A percentile compares a stretch with the other conserved stretches of the same genome.
Conservation (phyloP, 2,113 vertebrate species). For the Chascanopsetta lugubris region DNA sequence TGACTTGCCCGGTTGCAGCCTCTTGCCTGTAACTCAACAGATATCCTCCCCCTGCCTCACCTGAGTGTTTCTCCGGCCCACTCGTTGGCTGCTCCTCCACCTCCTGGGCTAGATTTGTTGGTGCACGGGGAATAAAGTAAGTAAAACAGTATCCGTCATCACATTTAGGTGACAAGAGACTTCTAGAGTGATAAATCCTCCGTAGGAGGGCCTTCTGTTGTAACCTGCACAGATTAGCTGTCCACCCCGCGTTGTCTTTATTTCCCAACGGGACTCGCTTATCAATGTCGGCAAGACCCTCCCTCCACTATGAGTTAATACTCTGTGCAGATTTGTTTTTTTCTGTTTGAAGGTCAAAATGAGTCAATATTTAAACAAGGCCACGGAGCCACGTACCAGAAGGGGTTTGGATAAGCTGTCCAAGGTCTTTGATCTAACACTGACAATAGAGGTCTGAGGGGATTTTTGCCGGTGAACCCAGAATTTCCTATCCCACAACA, state of each 20-base stretch:
- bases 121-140: constrained; percentile 1
- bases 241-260: constrained; percentile 23
- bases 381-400: constrained; percentile 5
- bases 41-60: constrained; percentile 30
- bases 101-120: neutral
- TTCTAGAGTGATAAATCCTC: constrained; percentile 9
- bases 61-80: constrained; percentile 19
- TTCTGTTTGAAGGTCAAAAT: constrained; percentile 58
- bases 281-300: constrained; percentile 35
- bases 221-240: constrained; percentile 33
- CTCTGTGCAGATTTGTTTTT: constrained; percentile 35
- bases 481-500: too few species aligned
- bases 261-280: constrained; percentile 39
- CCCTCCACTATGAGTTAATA: constrained; percentile 37
- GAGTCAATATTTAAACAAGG: constrained; percentile 49
- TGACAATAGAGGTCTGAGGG: too few species aligned
- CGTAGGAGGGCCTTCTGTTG: constrained; percentile 6
- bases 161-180: constrained; percentile 31
- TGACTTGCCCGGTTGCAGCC: constrained; percentile 58
- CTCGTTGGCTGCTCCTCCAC: neutral
- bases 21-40: constrained; percentile 42
- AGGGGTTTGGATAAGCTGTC: neutral
- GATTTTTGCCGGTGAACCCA: too few species aligned
- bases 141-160: constrained; percentile 36
- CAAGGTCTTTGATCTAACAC: neutral